Evolutionary conservation across 2,888 invertebrate species (phyloP).

Genomic region (Drosophila leonis): DNA sequence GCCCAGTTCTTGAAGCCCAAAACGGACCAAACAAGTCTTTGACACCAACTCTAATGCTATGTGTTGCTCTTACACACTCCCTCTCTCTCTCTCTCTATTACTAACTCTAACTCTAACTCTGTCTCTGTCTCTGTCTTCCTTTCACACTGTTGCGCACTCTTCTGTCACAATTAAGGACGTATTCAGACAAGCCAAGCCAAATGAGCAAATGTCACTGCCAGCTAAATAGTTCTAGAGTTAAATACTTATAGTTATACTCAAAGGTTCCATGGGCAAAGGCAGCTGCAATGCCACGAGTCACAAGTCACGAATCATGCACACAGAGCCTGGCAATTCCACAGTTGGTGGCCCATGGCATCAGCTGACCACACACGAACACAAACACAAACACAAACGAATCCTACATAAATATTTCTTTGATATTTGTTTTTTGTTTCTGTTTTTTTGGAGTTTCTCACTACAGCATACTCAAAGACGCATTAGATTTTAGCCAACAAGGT

Average conservation of each 20-base stretch:
- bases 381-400: neutral
- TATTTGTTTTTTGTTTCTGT: neutral
- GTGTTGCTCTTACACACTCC: neutral
- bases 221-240: conserved; percentile 40
- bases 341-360: conserved; percentile 18
- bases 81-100: neutral
- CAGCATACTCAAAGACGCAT: conserved; percentile 78
- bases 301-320: neutral
- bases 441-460: conserved; percentile 23
- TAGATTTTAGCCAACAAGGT: conserved; percentile 67
- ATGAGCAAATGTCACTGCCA: conserved; percentile 70
- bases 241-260: conserved; percentile 23
- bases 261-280: conserved; percentile 12
- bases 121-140: conserved; percentile 1
- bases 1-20: conserved; percentile 8
- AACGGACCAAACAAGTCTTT: conserved; percentile 54
- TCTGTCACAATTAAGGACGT: conserved; percentile 22
- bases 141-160: neutral
- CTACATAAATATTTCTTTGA: conserved; percentile 20
- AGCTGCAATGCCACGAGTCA: conserved; percentile 41
- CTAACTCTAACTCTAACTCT: neutral
- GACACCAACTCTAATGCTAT: conserved; percentile 7
- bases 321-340: conserved; percentile 16
- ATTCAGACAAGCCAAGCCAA: conserved; percentile 65
- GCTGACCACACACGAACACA: conserved; percentile 12